Conservation (phyloP, 2,797 vertebrate genomes). For the Leptatherina wallacei region DNA sequence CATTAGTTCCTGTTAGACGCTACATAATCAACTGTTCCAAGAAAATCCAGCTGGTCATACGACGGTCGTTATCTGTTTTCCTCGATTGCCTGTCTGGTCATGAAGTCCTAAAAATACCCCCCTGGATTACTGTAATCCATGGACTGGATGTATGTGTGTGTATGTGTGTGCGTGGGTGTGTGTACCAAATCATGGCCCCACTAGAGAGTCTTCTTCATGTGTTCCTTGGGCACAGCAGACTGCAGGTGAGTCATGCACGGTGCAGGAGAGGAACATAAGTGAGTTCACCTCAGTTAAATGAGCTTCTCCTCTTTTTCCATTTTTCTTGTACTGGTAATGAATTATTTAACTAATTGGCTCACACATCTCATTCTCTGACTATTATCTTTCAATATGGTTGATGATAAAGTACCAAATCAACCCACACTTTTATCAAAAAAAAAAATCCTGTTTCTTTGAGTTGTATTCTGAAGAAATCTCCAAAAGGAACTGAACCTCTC, state of each 20-base stretch:
- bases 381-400: neutral
- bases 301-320: neutral
- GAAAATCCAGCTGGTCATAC: slow-evolving; percentile 50
- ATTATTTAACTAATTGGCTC: neutral
- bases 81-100: slow-evolving; percentile 55
- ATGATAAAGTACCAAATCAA: neutral
- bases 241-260: neutral
- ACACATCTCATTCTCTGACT: neutral
- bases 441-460: neutral
- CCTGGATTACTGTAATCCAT: slow-evolving; percentile 79
- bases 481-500: neutral
- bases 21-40: slow-evolving; percentile 38
- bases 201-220: slow-evolving; percentile 1
- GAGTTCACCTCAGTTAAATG: neutral
- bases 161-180: slow-evolving; percentile 25
- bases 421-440: too few species aligned
- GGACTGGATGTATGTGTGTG: slow-evolving; percentile 21
- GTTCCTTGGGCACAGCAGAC: slow-evolving; percentile 16
- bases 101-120: slow-evolving; percentile 71
- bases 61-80: slow-evolving; percentile 58
- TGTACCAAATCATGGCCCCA: neutral
- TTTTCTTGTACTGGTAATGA: neutral
- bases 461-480: neutral
- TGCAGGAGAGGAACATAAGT: neutral
- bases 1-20: slow-evolving; percentile 11